Evolutionary conservation across 1,140 invertebrate species (phyloP).

Genomic region (Musca domestica): DNA sequence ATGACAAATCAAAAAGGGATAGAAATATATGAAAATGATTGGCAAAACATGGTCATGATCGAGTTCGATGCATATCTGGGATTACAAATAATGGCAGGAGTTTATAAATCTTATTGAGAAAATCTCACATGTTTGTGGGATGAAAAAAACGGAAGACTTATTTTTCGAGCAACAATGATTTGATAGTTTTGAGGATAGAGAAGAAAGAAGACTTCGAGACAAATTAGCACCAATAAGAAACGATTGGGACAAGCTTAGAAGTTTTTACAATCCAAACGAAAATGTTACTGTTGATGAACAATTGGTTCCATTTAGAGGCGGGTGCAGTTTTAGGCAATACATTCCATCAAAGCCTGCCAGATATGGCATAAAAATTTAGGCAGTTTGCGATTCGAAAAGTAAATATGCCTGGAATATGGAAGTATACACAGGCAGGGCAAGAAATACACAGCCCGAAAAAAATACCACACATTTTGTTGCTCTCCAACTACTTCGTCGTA

Average conservation of each 20-base stretch:
- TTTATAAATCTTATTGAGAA: too few relatives aligned
- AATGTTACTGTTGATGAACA: neutral
- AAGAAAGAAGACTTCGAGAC: neutral
- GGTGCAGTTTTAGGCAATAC: neutral
- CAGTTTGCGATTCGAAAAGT: neutral
- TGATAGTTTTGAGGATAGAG: neutral
- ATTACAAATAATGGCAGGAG: too few relatives aligned
- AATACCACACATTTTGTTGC: too few relatives aligned
- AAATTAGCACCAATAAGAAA: constrained; percentile 1
- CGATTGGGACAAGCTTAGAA: neutral
- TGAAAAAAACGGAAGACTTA: neutral
- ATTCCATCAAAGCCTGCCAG: neutral
- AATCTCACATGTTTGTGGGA: neutral
- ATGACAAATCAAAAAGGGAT: constrained; percentile 1
- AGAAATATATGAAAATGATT: neutral
- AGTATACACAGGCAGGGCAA: too few relatives aligned
- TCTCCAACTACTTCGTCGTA: too few relatives aligned
- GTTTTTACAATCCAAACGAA: neutral
- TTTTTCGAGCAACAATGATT: neutral
- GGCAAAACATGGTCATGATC: neutral
- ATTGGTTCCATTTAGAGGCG: neutral
- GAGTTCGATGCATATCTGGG: too few relatives aligned
- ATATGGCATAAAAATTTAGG: neutral
- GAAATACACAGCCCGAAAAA: too few relatives aligned
- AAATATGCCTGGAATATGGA: constrained; percentile 4